These are phyloP conservation scores for Hapalemur alaotrensis DNA, from an alignment of 2,797 vertebrate genomes.

Conservation along the genomic window DNA sequence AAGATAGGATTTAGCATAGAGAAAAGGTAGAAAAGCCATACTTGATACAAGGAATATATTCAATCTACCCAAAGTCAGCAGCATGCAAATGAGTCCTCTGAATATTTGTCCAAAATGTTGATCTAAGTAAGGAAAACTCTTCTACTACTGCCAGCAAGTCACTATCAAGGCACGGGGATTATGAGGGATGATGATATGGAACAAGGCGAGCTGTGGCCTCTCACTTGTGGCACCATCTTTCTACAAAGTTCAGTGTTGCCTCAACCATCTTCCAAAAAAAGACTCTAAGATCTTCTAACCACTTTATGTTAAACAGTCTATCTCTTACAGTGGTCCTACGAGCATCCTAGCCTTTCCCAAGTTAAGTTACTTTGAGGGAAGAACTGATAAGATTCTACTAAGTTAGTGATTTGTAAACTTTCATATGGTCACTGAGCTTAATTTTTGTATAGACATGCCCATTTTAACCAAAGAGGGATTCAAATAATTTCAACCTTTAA, in stretches of 20 bases:
- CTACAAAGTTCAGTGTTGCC: background rate
- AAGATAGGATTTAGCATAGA: constrained; percentile 58
- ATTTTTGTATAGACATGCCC: background rate
- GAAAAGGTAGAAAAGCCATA: constrained; percentile 46
- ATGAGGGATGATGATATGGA: background rate
- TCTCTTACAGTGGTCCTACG: background rate
- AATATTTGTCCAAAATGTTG: constrained; percentile 61
- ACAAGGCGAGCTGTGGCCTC: background rate
- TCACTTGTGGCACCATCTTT: background rate
- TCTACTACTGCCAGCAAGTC: constrained; percentile 41
- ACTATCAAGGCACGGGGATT: constrained; percentile 30
- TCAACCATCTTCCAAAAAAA: background rate
- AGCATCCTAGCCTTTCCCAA: background rate
- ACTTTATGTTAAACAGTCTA: background rate
- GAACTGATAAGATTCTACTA: background rate
- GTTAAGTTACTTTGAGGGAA: constrained; percentile 2
- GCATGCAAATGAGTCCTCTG: constrained; percentile 63
- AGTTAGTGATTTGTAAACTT: background rate
- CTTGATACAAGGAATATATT: constrained; percentile 67
- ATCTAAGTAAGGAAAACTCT: constrained; percentile 40
- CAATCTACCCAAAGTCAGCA: constrained; percentile 53
- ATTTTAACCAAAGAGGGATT: background rate
- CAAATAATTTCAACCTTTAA: constrained; percentile 11
- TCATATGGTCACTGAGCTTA: background rate
- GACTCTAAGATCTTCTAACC: background rate